Conservation (phyloP, 2,888 invertebrate species). For the Zaprionus obscuricornis region DNA sequence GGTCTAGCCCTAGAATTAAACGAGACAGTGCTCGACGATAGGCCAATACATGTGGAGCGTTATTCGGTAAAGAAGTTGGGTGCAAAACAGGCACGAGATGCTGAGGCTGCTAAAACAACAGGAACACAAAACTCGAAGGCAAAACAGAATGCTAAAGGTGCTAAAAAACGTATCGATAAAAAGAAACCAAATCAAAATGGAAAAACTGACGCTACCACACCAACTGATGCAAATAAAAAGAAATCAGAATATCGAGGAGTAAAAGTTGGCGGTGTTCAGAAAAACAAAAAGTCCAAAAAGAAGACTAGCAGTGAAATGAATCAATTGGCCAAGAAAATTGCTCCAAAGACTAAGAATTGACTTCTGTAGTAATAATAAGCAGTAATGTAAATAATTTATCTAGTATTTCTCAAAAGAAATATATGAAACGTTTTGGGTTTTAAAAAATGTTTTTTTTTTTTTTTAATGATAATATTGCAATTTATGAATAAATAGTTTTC, state of each 20-base stretch:
- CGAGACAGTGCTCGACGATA: slow-evolving; percentile 80
- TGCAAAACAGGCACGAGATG: slow-evolving; percentile 68
- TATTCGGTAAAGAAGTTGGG: slow-evolving; percentile 76
- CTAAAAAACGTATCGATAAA: slow-evolving; percentile 59
- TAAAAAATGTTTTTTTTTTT: too few species aligned
- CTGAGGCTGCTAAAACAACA: slow-evolving; percentile 28
- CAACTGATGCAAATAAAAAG: slow-evolving; percentile 50
- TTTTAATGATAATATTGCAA: too few species aligned
- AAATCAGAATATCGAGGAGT: slow-evolving; percentile 81
- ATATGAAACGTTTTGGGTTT: too few species aligned
- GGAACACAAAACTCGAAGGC: slow-evolving; percentile 46
- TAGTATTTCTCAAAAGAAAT: not conserved
- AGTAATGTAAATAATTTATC: slow-evolving; percentile 41
- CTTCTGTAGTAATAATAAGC: not conserved
- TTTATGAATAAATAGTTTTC: too few species aligned
- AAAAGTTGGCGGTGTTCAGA: slow-evolving; percentile 72
- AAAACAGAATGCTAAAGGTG: slow-evolving; percentile 50
- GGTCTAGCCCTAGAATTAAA: slow-evolving; percentile 81
- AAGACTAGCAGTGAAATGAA: slow-evolving; percentile 67
- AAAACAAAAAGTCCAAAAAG: slow-evolving; percentile 73
- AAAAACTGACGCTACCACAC: not conserved
- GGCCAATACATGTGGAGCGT: slow-evolving; percentile 81
- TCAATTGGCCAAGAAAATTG: slow-evolving; percentile 81
- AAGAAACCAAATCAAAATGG: slow-evolving; percentile 34
- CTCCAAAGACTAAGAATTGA: slow-evolving; percentile 66